These are phyloP conservation scores for Litocranius walleri DNA, from an alignment of 2,113 vertebrate species.

Conservation along the genomic window DNA sequence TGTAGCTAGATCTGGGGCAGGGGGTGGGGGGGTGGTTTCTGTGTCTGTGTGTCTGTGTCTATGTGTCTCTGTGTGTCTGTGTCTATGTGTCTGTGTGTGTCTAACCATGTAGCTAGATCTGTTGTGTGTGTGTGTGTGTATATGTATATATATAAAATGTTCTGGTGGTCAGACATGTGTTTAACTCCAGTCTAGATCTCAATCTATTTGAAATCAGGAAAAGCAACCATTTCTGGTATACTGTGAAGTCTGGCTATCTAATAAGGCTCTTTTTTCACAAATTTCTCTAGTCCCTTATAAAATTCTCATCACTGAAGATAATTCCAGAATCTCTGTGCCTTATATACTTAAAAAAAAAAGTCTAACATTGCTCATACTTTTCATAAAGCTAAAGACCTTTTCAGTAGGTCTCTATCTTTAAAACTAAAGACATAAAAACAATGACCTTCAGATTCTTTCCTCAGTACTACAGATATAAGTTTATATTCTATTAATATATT, in stretches of 20 bases:
- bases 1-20: neutral
- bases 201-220: neutral
- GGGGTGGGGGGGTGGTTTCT: neutral
- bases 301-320: neutral
- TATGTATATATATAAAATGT: neutral
- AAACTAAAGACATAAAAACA: neutral
- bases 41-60: neutral
- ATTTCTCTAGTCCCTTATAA: neutral
- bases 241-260: neutral
- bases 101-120: too few relatives aligned
- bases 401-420: neutral
- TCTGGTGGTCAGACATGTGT: neutral
- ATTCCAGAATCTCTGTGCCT: neutral
- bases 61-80: too few relatives aligned
- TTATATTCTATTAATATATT: neutral
- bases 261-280: neutral
- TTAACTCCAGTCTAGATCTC: neutral
- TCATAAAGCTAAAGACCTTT: neutral
- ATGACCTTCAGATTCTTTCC: neutral
- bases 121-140: fast-evolving
- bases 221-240: neutral
- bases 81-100: too few relatives aligned
- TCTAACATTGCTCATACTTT: neutral
- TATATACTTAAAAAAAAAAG: neutral
- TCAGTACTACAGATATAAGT: neutral